Conservation (phyloP, 2,888 invertebrate genomes). For the Torymus texanus region DNA sequence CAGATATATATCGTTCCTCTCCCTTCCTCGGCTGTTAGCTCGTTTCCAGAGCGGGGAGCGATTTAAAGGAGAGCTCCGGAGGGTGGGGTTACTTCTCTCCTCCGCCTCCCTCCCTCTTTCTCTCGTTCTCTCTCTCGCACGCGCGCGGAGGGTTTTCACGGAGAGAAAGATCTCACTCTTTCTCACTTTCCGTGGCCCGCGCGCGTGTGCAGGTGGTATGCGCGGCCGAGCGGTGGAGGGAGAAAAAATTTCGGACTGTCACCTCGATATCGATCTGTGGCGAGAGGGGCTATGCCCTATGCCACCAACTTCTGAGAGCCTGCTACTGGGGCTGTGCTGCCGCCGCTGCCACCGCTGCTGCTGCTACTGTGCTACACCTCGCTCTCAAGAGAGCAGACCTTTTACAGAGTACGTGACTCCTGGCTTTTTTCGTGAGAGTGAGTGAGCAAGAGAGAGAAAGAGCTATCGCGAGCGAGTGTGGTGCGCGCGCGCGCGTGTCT, state of each 20-base stretch:
- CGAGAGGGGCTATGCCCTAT: not conserved
- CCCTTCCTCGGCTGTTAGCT: no score
- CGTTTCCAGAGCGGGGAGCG: not conserved
- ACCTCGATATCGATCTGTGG: conserved; percentile 47
- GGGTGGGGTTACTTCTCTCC: not conserved
- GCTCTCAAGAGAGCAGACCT: no score
- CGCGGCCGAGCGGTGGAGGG: conserved; percentile 1
- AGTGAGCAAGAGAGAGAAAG: no score
- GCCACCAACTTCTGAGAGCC: not conserved
- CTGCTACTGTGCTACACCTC: no score
- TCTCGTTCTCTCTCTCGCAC: conserved; percentile 8
- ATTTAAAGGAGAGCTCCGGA: conserved; percentile 2
- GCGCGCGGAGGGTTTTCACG: not conserved
- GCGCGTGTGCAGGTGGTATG: conserved; percentile 13
- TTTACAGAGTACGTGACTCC: no score
- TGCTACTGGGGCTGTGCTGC: not conserved
- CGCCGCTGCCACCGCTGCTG: no score
- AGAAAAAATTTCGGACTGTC: conserved; percentile 47
- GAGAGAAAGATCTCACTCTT: not conserved
- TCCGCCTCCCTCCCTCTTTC: not conserved
- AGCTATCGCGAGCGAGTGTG: no score
- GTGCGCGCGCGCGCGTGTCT: no score
- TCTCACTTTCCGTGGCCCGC: not conserved
- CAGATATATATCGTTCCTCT: no score
- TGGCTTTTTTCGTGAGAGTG: no score